phyloP scores from a whole-genome alignment of 2,797 vertebrate genomes.

The Mionectes olivaceus region DNA sequence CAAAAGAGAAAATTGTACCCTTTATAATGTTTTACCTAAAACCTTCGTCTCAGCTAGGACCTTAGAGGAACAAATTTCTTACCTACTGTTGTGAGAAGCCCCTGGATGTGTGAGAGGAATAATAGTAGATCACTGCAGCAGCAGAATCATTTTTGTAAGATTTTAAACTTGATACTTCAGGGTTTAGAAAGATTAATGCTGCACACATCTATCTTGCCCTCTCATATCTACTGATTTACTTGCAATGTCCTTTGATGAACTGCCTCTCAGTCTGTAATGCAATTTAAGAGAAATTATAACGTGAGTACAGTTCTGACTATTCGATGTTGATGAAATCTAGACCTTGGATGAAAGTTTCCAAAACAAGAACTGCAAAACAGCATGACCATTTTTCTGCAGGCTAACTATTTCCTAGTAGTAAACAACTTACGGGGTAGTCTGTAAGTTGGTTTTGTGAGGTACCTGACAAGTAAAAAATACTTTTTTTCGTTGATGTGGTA shows the following conservation, averaged over 20 bases:
- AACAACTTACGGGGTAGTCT: neutral
- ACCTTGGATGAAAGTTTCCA: neutral
- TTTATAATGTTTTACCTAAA: slow-evolving; percentile 23
- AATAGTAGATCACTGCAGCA: neutral
- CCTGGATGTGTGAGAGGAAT: neutral
- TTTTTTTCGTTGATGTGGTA: neutral
- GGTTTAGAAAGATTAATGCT: neutral
- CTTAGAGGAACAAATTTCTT: slow-evolving; percentile 11
- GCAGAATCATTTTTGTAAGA: neutral
- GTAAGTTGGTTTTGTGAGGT: neutral
- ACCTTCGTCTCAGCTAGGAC: neutral
- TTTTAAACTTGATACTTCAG: slow-evolving; percentile 23
- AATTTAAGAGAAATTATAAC: neutral
- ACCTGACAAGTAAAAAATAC: neutral
- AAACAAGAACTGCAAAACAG: neutral
- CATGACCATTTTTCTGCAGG: neutral
- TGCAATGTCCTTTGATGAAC: neutral
- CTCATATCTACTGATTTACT: neutral
- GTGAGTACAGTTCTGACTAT: neutral
- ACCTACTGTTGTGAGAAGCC: neutral
- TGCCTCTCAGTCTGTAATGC: neutral
- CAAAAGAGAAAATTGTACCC: neutral
- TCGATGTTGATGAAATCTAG: neutral
- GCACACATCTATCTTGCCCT: slow-evolving; percentile 6
- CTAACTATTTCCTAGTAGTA: neutral